phyloP scores from a whole-genome alignment of 30 jellyfish, hydroid and myxozoan species.

The Aurelia aurita region DNA sequence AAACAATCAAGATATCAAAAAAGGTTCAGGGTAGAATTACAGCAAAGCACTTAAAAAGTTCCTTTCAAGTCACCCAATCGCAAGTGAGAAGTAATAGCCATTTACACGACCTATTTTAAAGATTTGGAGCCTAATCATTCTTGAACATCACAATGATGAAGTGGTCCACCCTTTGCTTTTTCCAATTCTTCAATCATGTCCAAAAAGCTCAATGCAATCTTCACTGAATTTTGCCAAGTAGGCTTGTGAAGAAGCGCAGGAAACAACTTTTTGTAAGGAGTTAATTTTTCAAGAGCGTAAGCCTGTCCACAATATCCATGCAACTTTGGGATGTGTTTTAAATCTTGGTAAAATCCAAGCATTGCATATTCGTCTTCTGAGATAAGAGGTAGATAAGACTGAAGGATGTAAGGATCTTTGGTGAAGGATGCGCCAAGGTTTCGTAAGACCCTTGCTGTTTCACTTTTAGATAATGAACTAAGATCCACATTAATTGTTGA shows the following conservation, averaged over 20 bases:
- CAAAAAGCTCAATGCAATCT: conserved; percentile 77
- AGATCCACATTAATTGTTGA: not conserved
- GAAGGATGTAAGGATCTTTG: conserved; percentile 2
- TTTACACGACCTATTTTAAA: too few relatives aligned
- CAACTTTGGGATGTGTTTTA: conserved; percentile 76
- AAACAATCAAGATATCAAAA: too few relatives aligned
- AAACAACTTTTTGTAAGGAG: conserved; percentile 55
- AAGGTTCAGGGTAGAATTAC: too few relatives aligned
- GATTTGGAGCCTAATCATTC: too few relatives aligned
- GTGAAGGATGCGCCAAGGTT: conserved; percentile 24
- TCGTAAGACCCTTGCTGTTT: not conserved
- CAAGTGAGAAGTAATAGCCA: too few relatives aligned
- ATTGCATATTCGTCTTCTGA: conserved; percentile 82
- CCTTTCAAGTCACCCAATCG: too few relatives aligned
- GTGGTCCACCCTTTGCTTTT: conserved; percentile 72
- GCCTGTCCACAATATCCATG: conserved; percentile 92
- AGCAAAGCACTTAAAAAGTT: too few relatives aligned
- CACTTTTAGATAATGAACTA: not conserved
- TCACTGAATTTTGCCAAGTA: conserved; percentile 74
- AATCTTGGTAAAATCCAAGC: conserved; percentile 71
- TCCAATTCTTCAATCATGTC: conserved; percentile 75
- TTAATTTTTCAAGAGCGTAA: conserved; percentile 79
- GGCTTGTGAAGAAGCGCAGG: conserved; percentile 59
- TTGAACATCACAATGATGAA: conserved; percentile 93
- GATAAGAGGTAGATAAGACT: conserved; percentile 47